Evolutionary conservation across 2,797 vertebrate genomes (phyloP).

Genomic region (Taeniopygia guttata): DNA sequence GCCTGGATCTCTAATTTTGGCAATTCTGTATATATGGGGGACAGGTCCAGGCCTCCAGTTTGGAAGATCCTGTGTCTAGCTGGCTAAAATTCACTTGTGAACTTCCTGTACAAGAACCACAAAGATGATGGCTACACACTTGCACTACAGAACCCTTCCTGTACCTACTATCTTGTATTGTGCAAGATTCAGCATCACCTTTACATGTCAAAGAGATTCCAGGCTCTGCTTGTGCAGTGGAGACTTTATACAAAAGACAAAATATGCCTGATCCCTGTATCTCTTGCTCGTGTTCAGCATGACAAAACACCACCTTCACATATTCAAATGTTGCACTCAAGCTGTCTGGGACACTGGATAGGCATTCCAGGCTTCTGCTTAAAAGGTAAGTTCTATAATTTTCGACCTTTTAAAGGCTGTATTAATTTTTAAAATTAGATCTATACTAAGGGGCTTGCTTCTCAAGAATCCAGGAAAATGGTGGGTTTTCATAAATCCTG

Average conservation of each 20-base stretch:
- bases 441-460: not conserved
- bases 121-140: not conserved
- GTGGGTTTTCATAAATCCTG: not conserved
- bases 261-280: not conserved
- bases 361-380: not conserved
- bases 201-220: not conserved
- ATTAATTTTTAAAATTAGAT: not conserved
- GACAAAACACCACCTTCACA: not conserved
- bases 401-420: not conserved
- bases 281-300: not conserved
- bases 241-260: not conserved
- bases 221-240: not conserved
- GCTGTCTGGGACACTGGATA: not conserved
- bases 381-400: not conserved
- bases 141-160: not conserved
- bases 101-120: not conserved
- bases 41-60: not conserved
- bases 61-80: not conserved
- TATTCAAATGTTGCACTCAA: not conserved
- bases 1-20: not conserved
- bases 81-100: not conserved
- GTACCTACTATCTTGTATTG: not conserved
- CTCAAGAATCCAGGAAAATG: not conserved
- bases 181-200: not conserved
- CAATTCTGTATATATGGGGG: not conserved